Conservation (phyloP, 2,797 vertebrate species). For the Hybognathus amarus region DNA sequence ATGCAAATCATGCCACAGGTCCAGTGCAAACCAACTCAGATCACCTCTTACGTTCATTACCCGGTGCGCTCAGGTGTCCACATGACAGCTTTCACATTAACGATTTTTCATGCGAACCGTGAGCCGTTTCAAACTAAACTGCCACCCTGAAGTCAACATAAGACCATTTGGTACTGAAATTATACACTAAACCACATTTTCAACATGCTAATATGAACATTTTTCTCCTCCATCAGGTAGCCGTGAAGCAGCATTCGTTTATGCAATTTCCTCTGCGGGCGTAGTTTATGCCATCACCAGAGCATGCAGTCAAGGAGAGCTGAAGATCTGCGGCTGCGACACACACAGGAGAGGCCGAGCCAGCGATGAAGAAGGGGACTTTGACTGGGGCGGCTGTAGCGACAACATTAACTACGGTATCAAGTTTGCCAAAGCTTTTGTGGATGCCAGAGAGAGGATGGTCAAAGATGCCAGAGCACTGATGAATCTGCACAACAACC, state of each 20-base stretch:
- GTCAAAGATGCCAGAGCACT: slow-evolving; percentile 93
- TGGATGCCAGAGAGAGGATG: slow-evolving; percentile 93
- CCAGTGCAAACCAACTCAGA: not conserved
- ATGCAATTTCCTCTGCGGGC: slow-evolving; percentile 95
- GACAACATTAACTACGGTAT: slow-evolving; percentile 97
- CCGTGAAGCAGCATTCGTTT: slow-evolving; percentile 96
- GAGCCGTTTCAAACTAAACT: not conserved
- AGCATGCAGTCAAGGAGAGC: slow-evolving; percentile 94
- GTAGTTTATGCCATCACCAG: slow-evolving; percentile 95
- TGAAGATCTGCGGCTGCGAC: slow-evolving; percentile 92
- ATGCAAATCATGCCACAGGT: not conserved
- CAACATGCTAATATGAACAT: not conserved
- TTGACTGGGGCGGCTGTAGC: slow-evolving; percentile 98
- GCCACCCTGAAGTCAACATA: not conserved
- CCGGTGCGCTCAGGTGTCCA: not conserved
- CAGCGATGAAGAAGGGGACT: slow-evolving; percentile 86
- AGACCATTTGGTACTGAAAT: not conserved
- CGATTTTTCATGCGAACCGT: too few relatives aligned
- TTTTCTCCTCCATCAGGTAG: slow-evolving; percentile 79
- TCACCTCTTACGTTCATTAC: not conserved
- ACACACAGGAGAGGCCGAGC: slow-evolving; percentile 84
- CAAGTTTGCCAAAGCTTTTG: slow-evolving; percentile 93
- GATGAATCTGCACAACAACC: slow-evolving; percentile 98
- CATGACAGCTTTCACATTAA: not conserved
- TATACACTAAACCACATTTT: not conserved